Evolutionary conservation across 1,140 invertebrate genomes (phyloP), one percentile per base, ranked within the genome.

Genomic region (Euwallacea fornicatus): DNA sequence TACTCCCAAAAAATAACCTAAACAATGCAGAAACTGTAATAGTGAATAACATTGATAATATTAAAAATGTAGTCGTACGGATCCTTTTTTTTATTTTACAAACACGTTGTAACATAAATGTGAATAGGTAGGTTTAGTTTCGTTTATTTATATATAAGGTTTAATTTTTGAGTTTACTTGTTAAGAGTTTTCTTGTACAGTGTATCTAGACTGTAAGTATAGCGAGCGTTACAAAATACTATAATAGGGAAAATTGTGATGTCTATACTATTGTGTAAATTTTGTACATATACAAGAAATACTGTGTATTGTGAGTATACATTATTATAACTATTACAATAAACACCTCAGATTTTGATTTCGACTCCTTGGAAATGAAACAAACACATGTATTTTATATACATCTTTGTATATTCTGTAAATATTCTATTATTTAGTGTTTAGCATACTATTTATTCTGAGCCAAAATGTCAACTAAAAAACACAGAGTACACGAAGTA

Each of bases 221-320:
- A 78, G 78, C 76, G 71, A 77, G 76, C 76, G 78, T 81, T 81
- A 80, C 75, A 80, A 80, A 77, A 77, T 77, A 74, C 78, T 79
- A 80, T 79, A 80, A 79, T 81, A 81, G 78, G 79, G 79, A 82
- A 81, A 79, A 81, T 80, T 82, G 81, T 82, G 81, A 82, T 82
- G 81, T 82, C 80, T 81, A 81, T 81, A 82, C 79, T 80, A 80
- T 80, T 81, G 75, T 82, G 81, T 82, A 82, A 81, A 82, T 82
- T 82, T 82, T 82, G 81, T 82, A 82, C 80, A 82, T 82, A 82
- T 78, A 76, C 72, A 77, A 79, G 76, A 78, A 79, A 80, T 80
- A 82, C 78, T 82, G 80, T 82, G 80, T 82, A 82, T 81, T 82
- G 81, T 82, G 80, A 82, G 78, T 80, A 81, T 79, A 81, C 78